Conservation (phyloP, 2,797 vertebrate genomes). For the Enteromius mattozi region DNA sequence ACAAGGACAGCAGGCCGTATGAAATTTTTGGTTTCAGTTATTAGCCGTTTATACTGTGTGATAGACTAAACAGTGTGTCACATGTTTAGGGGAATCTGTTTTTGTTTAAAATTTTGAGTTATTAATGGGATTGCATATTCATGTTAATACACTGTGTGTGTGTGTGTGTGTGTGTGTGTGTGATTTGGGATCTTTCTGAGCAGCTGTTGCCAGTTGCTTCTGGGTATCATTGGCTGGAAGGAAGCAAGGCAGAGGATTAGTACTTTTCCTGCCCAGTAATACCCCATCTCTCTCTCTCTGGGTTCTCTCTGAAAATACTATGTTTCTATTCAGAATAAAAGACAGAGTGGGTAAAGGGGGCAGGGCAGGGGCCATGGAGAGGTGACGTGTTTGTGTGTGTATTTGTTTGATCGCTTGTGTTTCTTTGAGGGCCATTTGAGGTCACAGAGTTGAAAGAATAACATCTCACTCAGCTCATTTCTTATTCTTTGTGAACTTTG, state of each 20-base stretch:
- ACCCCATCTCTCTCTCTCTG: constrained; percentile 27
- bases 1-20: neutral
- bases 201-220: constrained; percentile 72
- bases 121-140: constrained; percentile 40
- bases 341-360: constrained; percentile 26
- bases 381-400: constrained; percentile 47
- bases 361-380: constrained; percentile 26
- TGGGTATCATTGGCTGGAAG: constrained; percentile 67
- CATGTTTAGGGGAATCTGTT: constrained; percentile 31
- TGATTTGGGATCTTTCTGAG: constrained; percentile 42
- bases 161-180: constrained; percentile 49
- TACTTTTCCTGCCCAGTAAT: constrained; percentile 51
- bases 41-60: constrained; percentile 16
- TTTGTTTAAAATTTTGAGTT: constrained; percentile 30
- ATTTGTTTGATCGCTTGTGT: constrained; percentile 34
- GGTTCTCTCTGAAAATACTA: constrained; percentile 9
- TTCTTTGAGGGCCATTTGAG: constrained; percentile 28
- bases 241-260: constrained; percentile 61
- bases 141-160: constrained; percentile 39
- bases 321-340: constrained; percentile 27
- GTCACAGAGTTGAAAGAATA: constrained; percentile 64
- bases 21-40: constrained; percentile 12
- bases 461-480: constrained; percentile 66
- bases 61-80: constrained; percentile 41
- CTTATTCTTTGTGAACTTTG: constrained; percentile 31